Evolutionary conservation across 1,140 invertebrate genomes (phyloP).

Genomic region (Mizuhopecten yessoensis): DNA sequence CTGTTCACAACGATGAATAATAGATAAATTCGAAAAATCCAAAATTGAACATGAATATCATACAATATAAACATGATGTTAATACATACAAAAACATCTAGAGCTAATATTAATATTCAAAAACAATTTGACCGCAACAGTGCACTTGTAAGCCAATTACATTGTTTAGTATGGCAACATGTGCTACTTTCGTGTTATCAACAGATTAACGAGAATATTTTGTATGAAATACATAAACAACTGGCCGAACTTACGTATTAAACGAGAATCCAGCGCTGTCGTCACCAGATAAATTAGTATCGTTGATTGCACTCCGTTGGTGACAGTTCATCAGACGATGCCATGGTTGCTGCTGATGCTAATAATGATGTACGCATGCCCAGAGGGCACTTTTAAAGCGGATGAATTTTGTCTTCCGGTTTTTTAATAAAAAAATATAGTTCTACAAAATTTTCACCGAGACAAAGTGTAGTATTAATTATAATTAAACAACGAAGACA

Average conservation of each 20-base stretch:
- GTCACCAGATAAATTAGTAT: neutral
- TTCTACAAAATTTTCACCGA: neutral
- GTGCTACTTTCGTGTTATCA: neutral
- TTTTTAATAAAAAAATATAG: neutral
- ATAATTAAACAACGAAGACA: no score
- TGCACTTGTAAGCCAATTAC: no score
- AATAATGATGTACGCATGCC: constrained; percentile 38
- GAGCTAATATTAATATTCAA: no score
- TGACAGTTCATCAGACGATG: constrained; percentile 37
- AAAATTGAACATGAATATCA: no score
- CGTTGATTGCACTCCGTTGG: neutral
- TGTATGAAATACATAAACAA: constrained; percentile 17
- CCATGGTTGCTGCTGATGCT: constrained; percentile 36
- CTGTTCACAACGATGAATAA: no score
- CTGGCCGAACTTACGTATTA: neutral
- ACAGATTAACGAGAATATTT: neutral
- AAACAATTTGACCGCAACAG: no score
- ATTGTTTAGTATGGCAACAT: no score
- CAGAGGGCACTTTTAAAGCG: neutral
- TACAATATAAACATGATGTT: no score
- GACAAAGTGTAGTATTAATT: neutral
- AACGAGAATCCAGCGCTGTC: neutral
- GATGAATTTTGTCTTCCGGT: constrained; percentile 24
- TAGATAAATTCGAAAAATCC: no score
- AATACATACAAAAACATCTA: no score